Base-by-base conservation (phyloP, 2,888 invertebrate genomes). In the Chymomyza caudatula region DNA sequence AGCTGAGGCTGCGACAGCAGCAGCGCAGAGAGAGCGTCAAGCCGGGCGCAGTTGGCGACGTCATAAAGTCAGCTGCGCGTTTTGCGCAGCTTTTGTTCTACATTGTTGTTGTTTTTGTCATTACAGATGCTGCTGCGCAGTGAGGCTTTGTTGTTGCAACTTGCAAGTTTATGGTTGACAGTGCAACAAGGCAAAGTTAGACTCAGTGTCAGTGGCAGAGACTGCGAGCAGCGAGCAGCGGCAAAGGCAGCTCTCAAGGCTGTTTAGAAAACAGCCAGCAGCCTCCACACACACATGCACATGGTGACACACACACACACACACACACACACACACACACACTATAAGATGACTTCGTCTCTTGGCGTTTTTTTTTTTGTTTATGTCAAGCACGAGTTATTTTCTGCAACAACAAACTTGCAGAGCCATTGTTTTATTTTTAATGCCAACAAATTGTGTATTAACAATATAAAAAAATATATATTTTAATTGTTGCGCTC, bases 21-120 rank as follows among this genome's bases (percentile, higher is more conserved):
- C 23, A 15, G 44, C 59, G 29, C 11, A 11, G 29, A 37, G 29
- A 37, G 29, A 8, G 29, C 8, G 11, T 1, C 29, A 37, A 37
- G 29, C 29, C 29, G 51, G 29, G 49, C 49, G 47, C 19, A 17
- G 19, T 78, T 86, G 86, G 80, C 80, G 80, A 80, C 80, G 80
- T 80, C 80, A 80, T 86, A 82, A 82, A 82, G 81, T 86, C 81
- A 82, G 86, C 81, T 82, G 85, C 81, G 76, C 29, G 15, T n/a
- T 58, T 47, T 49, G 69, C 75, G 63, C 77, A 63, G 70, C 67
- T 68, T 57, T 58, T 52, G 20, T 43, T 56, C 15, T 37, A 37
- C 29, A 11, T 11, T 37, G 29, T 44, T 47, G 47, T 2, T 17
- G 29, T 37, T 44, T 37, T 56, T 57, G 4, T 20, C 23, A 29